A percentile compares a stretch with the other conserved stretches of the same genome.
Evolutionary conservation across 2,113 vertebrate species (phyloP).

Genomic region (Anhinga anhinga): DNA sequence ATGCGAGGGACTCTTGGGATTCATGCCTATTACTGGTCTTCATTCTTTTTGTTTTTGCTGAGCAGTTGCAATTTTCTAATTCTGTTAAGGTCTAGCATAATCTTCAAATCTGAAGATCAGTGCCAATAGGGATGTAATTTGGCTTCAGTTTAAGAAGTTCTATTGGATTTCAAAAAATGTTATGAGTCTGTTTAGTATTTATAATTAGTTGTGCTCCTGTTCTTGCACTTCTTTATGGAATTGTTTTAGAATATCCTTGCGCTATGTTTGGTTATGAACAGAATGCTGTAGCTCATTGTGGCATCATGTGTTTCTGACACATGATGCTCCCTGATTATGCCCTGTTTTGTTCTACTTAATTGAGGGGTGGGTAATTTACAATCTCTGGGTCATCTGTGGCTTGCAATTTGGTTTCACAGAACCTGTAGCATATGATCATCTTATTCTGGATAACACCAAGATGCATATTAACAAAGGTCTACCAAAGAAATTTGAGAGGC

Average conservation of each 20-base stretch:
- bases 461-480: not conserved
- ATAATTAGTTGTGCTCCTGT: not conserved
- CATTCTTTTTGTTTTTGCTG: not conserved
- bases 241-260: not conserved
- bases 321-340: not conserved
- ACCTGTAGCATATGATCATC: not conserved
- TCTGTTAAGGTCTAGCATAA: not conserved
- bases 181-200: not conserved
- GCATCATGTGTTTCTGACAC: not conserved
- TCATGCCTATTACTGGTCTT: not conserved
- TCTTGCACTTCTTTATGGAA: not conserved
- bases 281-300: not conserved
- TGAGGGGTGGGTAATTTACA: not conserved
- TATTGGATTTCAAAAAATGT: not conserved
- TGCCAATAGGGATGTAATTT: not conserved
- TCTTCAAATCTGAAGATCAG: not conserved
- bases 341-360: not conserved
- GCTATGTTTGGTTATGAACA: not conserved
- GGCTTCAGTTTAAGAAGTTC: not conserved
- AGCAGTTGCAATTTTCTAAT: not conserved
- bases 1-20: not conserved
- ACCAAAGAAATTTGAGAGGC: not conserved
- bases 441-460: not conserved
- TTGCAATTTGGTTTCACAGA: not conserved
- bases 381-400: not conserved